These are phyloP conservation scores for Buteo buteo DNA, from an alignment of 2,113 vertebrate species.

Conservation along the genomic window DNA sequence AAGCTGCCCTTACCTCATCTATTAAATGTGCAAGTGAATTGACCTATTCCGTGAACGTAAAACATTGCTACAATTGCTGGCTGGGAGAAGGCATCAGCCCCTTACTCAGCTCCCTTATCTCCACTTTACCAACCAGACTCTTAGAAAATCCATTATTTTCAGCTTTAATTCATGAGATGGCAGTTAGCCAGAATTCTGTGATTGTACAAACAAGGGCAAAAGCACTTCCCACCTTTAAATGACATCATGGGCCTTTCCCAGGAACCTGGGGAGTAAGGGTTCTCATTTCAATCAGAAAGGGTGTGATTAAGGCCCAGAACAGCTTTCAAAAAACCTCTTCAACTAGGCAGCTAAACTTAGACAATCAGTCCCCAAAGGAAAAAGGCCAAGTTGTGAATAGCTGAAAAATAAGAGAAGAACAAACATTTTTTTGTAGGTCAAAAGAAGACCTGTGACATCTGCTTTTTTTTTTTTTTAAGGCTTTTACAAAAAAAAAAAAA, in stretches of 20 bases:
- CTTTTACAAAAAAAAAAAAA: not conserved
- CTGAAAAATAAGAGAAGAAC: not conserved
- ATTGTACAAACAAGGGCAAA: not conserved
- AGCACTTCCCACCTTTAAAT: not conserved
- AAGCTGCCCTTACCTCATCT: slow-evolving; percentile 20
- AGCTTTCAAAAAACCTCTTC: not conserved
- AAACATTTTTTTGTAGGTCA: not conserved
- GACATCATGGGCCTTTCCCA: not conserved
- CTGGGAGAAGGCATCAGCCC: not conserved
- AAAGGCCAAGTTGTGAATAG: not conserved
- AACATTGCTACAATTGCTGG: not conserved
- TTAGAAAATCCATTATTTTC: slow-evolving; percentile 23
- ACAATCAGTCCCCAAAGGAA: not conserved
- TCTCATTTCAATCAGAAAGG: not conserved
- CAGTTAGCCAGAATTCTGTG: not conserved
- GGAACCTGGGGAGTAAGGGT: not conserved
- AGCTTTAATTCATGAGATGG: slow-evolving; percentile 15
- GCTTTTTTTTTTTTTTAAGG: not conserved
- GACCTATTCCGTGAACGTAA: not conserved
- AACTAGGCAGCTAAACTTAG: not conserved
- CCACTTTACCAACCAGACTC: slow-evolving; percentile 5
- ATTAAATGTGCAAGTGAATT: slow-evolving; percentile 16
- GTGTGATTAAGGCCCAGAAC: not conserved
- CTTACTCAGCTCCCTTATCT: slow-evolving; percentile 24
- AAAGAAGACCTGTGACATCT: not conserved